A percentile compares a stretch with the other conserved stretches of the same genome.
phyloP scores from a whole-genome alignment of 2,888 invertebrate species.

The Pristionchus mayeri region DNA sequence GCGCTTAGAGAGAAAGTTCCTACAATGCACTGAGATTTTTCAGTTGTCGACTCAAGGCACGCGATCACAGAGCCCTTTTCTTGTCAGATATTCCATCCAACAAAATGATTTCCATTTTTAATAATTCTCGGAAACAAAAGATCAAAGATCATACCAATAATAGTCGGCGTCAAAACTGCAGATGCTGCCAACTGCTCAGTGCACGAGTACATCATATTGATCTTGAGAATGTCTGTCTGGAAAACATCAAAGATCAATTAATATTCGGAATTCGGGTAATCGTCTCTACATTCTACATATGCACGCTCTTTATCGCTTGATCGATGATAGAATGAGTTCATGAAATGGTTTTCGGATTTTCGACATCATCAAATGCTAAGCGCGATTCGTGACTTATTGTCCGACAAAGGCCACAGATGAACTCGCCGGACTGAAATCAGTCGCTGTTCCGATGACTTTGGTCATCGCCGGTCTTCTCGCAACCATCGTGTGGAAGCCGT shows the following conservation, averaged over 20 bases:
- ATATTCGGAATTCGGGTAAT: too few species aligned
- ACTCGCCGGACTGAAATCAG: constrained; percentile 73
- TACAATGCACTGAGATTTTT: too few species aligned
- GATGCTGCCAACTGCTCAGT: constrained; percentile 50
- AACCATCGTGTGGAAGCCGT: constrained; percentile 71
- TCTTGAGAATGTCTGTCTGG: constrained; percentile 73
- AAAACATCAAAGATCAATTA: constrained; percentile 3
- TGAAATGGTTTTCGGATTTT: too few species aligned
- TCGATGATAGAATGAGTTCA: too few species aligned
- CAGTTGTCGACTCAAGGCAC: too few species aligned
- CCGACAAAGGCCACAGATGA: not conserved
- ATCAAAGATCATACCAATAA: not conserved
- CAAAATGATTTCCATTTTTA: not conserved
- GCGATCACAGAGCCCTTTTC: too few species aligned
- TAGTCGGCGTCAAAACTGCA: not conserved
- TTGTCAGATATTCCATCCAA: too few species aligned
- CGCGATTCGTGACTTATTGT: too few species aligned
- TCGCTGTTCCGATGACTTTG: constrained; percentile 73
- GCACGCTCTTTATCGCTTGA: too few species aligned
- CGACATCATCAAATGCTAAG: too few species aligned
- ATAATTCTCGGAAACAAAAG: not conserved
- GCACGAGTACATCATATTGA: constrained; percentile 75
- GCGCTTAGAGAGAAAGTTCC: too few species aligned
- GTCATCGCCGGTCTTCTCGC: constrained; percentile 73
- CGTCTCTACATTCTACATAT: too few species aligned